Percentiles rank a stretch among this genome's conserved stretches.
These are phyloP conservation scores for Megaleporinus macrocephalus DNA, from an alignment of 2,113 vertebrate genomes.

Conservation along the genomic window DNA sequence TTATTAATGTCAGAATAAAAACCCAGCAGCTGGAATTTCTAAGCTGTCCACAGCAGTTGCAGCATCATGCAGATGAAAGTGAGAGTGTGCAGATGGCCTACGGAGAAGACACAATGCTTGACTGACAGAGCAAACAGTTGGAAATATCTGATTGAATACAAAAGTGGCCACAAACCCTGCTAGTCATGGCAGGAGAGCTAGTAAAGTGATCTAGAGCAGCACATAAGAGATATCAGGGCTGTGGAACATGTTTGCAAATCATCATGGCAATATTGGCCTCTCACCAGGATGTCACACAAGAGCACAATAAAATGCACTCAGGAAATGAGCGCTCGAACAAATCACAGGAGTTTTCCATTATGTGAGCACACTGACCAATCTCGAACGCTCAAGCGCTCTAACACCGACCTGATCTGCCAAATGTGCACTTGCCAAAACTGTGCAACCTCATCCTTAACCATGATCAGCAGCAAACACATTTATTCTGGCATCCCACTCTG, in stretches of 20 bases:
- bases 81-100: not conserved
- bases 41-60: not conserved
- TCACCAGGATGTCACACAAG: not conserved
- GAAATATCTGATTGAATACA: constrained; percentile 30
- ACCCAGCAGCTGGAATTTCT: not conserved
- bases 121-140: constrained; percentile 3
- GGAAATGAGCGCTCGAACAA: not conserved
- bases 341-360: not conserved
- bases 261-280: constrained; percentile 4
- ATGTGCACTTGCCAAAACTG: not conserved
- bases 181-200: constrained; percentile 2
- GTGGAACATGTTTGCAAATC: constrained; percentile 8
- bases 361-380: not conserved
- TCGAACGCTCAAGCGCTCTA: not conserved
- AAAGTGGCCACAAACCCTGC: constrained; percentile 3
- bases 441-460: not conserved
- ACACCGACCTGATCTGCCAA: not conserved
- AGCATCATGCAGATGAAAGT: constrained; percentile 28
- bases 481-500: not conserved
- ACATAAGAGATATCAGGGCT: not conserved
- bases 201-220: not conserved
- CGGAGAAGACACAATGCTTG: constrained; percentile 3
- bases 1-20: no score
- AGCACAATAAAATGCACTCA: not conserved
- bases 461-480: not conserved